Evolutionary conservation across 2,797 vertebrate genomes (phyloP).

Genomic region (Protosalanx chinensis): DNA sequence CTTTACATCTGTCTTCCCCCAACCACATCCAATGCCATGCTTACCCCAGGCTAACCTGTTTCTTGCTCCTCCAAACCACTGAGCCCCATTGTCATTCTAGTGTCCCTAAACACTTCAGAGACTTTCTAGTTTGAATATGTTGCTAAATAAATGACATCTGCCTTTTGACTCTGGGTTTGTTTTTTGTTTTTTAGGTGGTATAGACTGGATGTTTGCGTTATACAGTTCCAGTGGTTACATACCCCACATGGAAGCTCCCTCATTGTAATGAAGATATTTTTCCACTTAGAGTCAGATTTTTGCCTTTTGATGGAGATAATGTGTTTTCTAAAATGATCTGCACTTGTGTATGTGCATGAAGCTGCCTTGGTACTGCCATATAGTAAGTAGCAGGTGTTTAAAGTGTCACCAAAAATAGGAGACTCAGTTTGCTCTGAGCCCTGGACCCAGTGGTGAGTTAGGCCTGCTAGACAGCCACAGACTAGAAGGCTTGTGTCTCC

Average conservation of each 20-base stretch:
- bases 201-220: background rate
- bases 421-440: background rate
- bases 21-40: background rate
- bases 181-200: too few relatives aligned
- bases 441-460: background rate
- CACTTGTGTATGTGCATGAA: background rate
- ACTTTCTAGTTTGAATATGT: slow-evolving; percentile 6
- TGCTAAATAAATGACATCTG: slow-evolving; percentile 12
- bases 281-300: slow-evolving; percentile 7
- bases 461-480: background rate
- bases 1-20: background rate
- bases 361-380: background rate
- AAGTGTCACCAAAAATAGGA: background rate
- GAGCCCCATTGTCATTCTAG: background rate
- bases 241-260: background rate
- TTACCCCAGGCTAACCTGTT: background rate
- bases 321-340: background rate
- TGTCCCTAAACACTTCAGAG: background rate
- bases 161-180: slow-evolving; percentile 7
- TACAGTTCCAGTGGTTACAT: background rate
- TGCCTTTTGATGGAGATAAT: background rate
- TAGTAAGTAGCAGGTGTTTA: background rate
- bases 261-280: background rate
- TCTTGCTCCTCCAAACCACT: background rate
- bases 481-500: background rate